Evolutionary conservation across 2,888 invertebrate species (phyloP).

Genomic region (Reticulitermes lucifugus): DNA sequence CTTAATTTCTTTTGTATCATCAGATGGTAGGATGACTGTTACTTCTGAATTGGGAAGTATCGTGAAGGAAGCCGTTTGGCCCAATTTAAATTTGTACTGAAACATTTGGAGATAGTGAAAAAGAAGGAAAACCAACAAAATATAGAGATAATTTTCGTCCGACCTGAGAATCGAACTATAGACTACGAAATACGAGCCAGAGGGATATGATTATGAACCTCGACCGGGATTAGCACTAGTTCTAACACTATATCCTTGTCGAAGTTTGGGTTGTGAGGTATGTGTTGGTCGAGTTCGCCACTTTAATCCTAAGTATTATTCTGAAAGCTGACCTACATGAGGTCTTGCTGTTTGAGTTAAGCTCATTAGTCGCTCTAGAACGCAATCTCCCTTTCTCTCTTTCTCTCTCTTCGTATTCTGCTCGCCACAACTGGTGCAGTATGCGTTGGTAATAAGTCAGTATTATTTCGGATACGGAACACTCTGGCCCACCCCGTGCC

Average conservation of each 20-base stretch:
- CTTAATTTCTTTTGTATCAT: too few species aligned
- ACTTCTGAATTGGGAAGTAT: too few species aligned
- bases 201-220: too few species aligned
- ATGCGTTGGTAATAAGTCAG: background rate
- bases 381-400: background rate
- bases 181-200: too few species aligned
- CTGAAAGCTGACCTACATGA: conserved; percentile 20
- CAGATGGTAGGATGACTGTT: too few species aligned
- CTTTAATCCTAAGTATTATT: conserved; percentile 14
- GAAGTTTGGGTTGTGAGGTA: background rate
- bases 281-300: background rate
- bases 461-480: conserved; percentile 1
- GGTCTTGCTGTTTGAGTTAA: conserved; percentile 22
- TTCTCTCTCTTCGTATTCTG: background rate
- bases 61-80: too few species aligned
- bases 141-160: too few species aligned
- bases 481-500: background rate
- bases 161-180: too few species aligned
- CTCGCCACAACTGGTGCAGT: background rate
- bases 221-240: too few species aligned
- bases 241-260: background rate
- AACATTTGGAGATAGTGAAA: too few species aligned
- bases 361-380: conserved; percentile 9
- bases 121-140: too few species aligned
- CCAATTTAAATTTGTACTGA: too few species aligned